A percentile compares a stretch with the other conserved stretches of the same genome.
phyloP scores from a whole-genome alignment of 2,113 vertebrate species.

The Gymnorhina tibicen region DNA sequence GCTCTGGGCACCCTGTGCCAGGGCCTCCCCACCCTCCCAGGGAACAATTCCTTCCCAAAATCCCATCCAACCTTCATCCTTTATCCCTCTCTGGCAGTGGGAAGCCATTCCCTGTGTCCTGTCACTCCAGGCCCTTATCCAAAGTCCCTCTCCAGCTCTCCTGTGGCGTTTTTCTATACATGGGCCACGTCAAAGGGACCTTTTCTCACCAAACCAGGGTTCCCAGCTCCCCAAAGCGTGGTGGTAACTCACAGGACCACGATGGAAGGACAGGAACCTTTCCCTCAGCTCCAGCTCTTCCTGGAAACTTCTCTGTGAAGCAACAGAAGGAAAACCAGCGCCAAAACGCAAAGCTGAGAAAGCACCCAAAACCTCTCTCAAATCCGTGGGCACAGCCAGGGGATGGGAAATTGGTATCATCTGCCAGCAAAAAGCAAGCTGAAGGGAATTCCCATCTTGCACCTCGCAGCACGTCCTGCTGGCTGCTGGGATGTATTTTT shows the following conservation, averaged over 20 bases:
- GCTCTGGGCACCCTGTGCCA: not conserved
- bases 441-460: not conserved
- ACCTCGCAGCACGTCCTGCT: accelerated
- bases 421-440: not conserved
- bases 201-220: not conserved
- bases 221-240: not conserved
- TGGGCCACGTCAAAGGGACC: not conserved
- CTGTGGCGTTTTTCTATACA: not conserved
- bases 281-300: not conserved
- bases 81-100: not conserved
- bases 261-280: not conserved
- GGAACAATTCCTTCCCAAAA: not conserved
- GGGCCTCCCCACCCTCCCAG: accelerated
- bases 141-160: not conserved
- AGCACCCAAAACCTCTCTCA: not conserved
- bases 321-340: not conserved
- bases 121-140: not conserved
- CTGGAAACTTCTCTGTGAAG: not conserved
- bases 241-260: not conserved
- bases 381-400: not conserved
- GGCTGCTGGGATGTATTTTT: not conserved
- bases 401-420: not conserved
- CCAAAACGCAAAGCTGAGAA: not conserved
- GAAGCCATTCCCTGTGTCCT: not conserved
- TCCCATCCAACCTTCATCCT: not conserved